These are phyloP conservation scores for Ricordea florida DNA, from an alignment of 92 coral and sea anemone genomes.

Conservation along the genomic window DNA sequence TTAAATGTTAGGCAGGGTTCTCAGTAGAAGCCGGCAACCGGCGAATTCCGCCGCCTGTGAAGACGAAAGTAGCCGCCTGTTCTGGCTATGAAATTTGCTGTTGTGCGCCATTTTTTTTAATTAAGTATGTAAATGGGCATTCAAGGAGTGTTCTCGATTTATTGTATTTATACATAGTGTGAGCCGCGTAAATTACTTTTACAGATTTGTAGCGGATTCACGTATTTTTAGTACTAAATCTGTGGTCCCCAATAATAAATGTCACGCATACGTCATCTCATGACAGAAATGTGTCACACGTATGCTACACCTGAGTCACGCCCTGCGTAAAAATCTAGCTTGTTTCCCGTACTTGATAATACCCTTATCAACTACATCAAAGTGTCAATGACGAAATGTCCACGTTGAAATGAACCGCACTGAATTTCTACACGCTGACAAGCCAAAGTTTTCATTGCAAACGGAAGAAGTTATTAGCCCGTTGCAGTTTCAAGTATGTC, in stretches of 20 bases:
- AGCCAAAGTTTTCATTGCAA: slow-evolving; percentile 10
- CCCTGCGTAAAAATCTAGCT: too few relatives aligned
- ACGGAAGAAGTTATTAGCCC: slow-evolving; percentile 19
- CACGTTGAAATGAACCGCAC: not conserved
- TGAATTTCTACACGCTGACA: slow-evolving; percentile 3
- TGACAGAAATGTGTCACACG: not conserved
- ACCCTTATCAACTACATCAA: slow-evolving; percentile 14
- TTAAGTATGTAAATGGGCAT: not conserved
- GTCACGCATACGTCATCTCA: not conserved
- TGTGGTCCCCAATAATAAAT: not conserved
- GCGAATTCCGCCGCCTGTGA: slow-evolving; percentile 21
- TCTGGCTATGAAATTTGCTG: not conserved
- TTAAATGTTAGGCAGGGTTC: slow-evolving; percentile 21
- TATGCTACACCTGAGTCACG: not conserved
- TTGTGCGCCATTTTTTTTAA: not conserved
- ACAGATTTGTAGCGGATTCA: too few relatives aligned
- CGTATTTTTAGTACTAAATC: too few relatives aligned
- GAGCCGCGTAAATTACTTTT: too few relatives aligned
- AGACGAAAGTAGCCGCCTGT: slow-evolving; percentile 21
- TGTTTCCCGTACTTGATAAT: too few relatives aligned
- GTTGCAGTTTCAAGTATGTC: slow-evolving; percentile 9
- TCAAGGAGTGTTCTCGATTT: slow-evolving; percentile 6
- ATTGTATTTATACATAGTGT: too few relatives aligned
- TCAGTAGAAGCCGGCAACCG: slow-evolving; percentile 2
- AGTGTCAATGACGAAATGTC: slow-evolving; percentile 18